Evolutionary conservation across 2,113 vertebrate genomes (phyloP).

Genomic region (Xenus cinereus): DNA sequence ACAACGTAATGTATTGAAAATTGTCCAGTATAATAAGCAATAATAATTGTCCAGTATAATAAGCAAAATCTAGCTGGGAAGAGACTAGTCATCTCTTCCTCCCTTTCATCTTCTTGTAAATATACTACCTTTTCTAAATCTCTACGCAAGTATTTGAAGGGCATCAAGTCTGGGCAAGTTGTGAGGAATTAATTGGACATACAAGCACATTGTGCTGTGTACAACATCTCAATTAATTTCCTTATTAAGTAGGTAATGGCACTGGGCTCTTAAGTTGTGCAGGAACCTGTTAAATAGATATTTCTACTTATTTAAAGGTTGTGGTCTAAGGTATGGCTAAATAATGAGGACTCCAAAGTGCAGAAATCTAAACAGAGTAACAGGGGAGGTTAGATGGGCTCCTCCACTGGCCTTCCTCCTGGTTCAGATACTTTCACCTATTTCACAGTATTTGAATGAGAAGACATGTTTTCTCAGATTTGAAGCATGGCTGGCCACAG

Average conservation of each 20-base stretch:
- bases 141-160: constrained; percentile 3
- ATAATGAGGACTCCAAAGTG: background rate
- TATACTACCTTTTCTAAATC: background rate
- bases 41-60: background rate
- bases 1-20: background rate
- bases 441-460: background rate
- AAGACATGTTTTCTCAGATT: background rate
- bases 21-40: background rate
- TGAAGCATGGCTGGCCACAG: background rate
- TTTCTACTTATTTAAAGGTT: constrained; percentile 16
- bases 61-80: background rate
- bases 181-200: constrained; percentile 42
- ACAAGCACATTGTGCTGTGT: background rate
- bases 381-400: background rate
- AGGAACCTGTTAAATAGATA: constrained; percentile 18
- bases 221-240: constrained; percentile 19
- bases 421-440: background rate
- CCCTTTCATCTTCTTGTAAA: background rate
- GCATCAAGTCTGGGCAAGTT: background rate
- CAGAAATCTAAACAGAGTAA: background rate
- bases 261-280: constrained; percentile 12
- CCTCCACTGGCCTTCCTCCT: background rate
- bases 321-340: background rate
- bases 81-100: background rate
- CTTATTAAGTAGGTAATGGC: constrained; percentile 30